Conservation (phyloP, 2,888 invertebrate genomes). For the Chrysotoxum bicinctum region DNA sequence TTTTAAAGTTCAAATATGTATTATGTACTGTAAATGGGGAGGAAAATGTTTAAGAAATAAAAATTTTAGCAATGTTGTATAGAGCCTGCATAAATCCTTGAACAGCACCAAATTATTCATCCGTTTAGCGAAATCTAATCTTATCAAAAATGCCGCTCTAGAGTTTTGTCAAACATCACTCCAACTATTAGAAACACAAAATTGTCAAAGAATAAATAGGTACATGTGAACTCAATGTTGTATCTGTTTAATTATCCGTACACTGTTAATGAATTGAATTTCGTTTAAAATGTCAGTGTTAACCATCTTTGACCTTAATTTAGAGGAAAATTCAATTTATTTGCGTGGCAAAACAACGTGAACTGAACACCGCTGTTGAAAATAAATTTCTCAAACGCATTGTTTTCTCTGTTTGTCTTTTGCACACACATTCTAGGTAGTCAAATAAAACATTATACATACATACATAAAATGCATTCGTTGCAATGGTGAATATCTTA, state of each 20-base stretch:
- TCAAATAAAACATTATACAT: neutral
- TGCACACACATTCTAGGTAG: neutral
- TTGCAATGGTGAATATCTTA: neutral
- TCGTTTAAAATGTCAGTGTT: conserved; percentile 25
- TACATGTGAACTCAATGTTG: neutral
- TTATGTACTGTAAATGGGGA: too few species aligned
- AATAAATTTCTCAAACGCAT: neutral
- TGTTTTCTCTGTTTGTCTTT: neutral
- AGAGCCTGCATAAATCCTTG: too few species aligned
- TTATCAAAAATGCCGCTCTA: too few species aligned
- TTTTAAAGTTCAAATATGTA: too few species aligned
- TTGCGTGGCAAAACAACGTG: conserved; percentile 19
- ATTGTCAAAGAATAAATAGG: neutral
- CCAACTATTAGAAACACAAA: neutral
- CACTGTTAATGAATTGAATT: conserved; percentile 37
- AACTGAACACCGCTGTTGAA: neutral
- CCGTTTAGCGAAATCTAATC: too few species aligned
- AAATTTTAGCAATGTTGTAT: too few species aligned
- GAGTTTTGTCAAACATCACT: neutral
- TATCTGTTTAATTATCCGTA: neutral
- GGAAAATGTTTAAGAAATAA: too few species aligned
- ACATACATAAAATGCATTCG: neutral
- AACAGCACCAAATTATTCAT: too few species aligned
- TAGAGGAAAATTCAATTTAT: conserved; percentile 18
- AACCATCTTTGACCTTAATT: conserved; percentile 38